Conservation (phyloP, 2,797 vertebrate species). For the Anguilla anguilla region DNA sequence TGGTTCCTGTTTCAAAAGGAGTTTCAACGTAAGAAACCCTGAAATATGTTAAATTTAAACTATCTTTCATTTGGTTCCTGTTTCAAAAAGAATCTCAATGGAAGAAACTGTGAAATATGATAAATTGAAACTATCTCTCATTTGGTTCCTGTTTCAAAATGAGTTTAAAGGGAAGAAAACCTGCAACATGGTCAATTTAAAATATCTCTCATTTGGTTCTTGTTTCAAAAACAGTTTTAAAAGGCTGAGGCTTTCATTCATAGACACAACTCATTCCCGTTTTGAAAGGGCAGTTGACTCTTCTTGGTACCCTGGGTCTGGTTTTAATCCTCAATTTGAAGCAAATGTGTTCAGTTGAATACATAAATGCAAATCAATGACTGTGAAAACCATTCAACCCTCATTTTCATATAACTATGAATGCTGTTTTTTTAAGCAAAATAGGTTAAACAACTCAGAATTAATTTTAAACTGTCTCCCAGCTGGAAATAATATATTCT, state of each 20-base stretch:
- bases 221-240: background rate
- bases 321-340: background rate
- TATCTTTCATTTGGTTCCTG: background rate
- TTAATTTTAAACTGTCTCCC: background rate
- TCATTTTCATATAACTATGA: too few species aligned
- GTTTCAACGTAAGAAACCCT: background rate
- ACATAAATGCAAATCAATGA: background rate
- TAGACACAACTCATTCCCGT: background rate
- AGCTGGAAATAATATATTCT: background rate
- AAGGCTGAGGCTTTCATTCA: background rate
- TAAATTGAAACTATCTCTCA: background rate
- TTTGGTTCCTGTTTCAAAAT: background rate
- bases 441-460: too few species aligned
- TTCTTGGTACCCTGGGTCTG: background rate
- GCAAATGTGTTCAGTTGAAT: background rate
- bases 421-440: too few species aligned
- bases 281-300: background rate
- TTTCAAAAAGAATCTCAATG: background rate
- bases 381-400: too few species aligned
- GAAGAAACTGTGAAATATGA: background rate
- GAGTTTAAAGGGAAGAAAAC: background rate
- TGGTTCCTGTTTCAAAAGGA: background rate
- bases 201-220: background rate
- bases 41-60: background rate
- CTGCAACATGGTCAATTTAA: background rate